These are phyloP conservation scores for Arvicola amphibius DNA, from an alignment of 2,797 vertebrate species.

Conservation along the genomic window DNA sequence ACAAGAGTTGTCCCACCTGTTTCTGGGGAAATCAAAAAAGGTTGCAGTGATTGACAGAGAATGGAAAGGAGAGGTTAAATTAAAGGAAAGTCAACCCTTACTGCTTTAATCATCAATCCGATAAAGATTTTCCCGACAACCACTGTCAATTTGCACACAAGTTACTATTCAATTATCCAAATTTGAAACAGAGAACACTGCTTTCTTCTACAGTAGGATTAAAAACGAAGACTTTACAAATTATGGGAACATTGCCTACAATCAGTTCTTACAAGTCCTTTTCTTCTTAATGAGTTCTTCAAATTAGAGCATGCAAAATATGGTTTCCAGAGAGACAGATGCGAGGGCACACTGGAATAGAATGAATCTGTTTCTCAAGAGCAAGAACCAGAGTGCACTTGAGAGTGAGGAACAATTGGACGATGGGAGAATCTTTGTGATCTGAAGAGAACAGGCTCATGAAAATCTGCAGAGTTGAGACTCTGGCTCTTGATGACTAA, in stretches of 20 bases:
- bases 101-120: constrained; percentile 73
- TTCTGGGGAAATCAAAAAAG: constrained; percentile 56
- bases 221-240: constrained; percentile 81
- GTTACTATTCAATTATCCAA: constrained; percentile 76
- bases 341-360: constrained; percentile 58
- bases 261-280: constrained; percentile 63
- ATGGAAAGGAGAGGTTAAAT: constrained; percentile 64
- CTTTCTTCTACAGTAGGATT: constrained; percentile 69
- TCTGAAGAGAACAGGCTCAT: neutral
- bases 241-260: constrained; percentile 73
- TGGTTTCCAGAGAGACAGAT: constrained; percentile 74
- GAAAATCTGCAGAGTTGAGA: neutral
- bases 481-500: neutral
- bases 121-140: constrained; percentile 70
- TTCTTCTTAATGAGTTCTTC: constrained; percentile 63
- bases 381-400: neutral
- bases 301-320: constrained; percentile 71
- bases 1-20: constrained; percentile 54
- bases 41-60: constrained; percentile 42
- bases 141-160: constrained; percentile 71
- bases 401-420: neutral
- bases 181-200: constrained; percentile 79
- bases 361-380: neutral
- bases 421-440: neutral
- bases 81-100: constrained; percentile 41